Base-by-base conservation (phyloP, 2,888 invertebrate species). In the Phortica magna region DNA sequence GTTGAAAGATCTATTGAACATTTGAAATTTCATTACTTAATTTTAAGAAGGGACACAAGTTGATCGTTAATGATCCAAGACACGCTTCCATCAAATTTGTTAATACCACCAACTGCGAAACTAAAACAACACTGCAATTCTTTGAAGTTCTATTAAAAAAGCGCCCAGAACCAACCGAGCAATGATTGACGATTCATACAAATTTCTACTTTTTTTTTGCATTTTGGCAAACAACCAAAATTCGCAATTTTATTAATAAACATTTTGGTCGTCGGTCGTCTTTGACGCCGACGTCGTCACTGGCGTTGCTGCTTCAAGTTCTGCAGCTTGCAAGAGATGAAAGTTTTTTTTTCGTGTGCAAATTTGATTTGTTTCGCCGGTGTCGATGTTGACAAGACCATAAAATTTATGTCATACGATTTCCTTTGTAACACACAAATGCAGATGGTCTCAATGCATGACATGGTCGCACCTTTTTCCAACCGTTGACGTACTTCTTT, bases 191-290 rank as follows among this genome's bases (percentile, higher is more conserved):
- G 31, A 31, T 31, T 31, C 31, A 31, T 55, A 65, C 39, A 81
- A 82, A 83, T 77, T 81, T 81, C 81, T 82, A 53, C 39, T 14
- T 19, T 43, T 14, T 19, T 43, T 70, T 53, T 42, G 65, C 73
- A 77, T 64, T 77, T 84, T 83, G 83, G 83, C 83, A 73, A 42
- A 6, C 57, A 59, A 79, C 84, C 83, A 83, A 83, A 79, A 76
- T 78, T 77, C 68, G 55, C 22, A 84, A 81, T 79, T 75, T 64
- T 76, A 78, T 72, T 75, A 75, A 75, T 78, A 75, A 73, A 78
- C 70, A 48, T 64, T 79, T 76, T 79, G 68, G 64, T 61, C 19
- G 22, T 7, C 19, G 14, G 17, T 31, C 22, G 39, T 5, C 14
- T 2, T 64, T 10, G 64, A 7, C 64, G 3, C 64, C 39, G 31